Base-by-base conservation (phyloP, 2,113 vertebrate species). In the Callipepla squamata region DNA sequence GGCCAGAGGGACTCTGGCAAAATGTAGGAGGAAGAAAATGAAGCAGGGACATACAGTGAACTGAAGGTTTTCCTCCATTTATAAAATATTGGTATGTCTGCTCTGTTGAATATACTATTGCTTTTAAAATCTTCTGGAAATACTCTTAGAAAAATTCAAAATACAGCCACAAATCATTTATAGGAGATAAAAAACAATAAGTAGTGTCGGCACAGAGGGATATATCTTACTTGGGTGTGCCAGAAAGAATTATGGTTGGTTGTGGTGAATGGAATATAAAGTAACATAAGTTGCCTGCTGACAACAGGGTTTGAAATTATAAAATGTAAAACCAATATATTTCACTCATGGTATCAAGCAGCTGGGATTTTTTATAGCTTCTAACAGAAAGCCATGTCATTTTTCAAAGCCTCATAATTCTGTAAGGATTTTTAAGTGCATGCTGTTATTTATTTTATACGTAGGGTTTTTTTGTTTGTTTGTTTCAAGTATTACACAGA, bases 141-240 rank as follows among this genome's bases (percentile, higher is more conserved):
- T 95, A 85, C 70, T 94, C 84, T 91, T 96, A 96, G 30, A 59
- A 94, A 98, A 98, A 98, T 97, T 96, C 94, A 96, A 97, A 97
- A 95, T 95, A 97, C 59, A 95, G 83, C 48, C 83, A 97, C 97
- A 97, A 97, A 97, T 98, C 96, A 98, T 95, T 97, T 97, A 86
- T 93, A 97, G 87, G 90, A 97, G 97, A 97, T 96, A 97, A 97
- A 96, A 97, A 97, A 93, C 96, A 97, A 89, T 97, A 97, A 98
- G 97, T 94, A 96, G 92, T 96, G 95, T 96, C 97, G 96, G 96
- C 96, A 95, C 76, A 81, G 83, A 95, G 87, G 89, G 73, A 94
- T 97, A 95, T 97, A 97, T 97, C 97, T 97, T 94, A 96, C 92
- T 97, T 94, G 95, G 90, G 80, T 5, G 4, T 97, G 97, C 87